phyloP scores from a whole-genome alignment of 1,140 invertebrate genomes.

The Microplitis mediator region DNA sequence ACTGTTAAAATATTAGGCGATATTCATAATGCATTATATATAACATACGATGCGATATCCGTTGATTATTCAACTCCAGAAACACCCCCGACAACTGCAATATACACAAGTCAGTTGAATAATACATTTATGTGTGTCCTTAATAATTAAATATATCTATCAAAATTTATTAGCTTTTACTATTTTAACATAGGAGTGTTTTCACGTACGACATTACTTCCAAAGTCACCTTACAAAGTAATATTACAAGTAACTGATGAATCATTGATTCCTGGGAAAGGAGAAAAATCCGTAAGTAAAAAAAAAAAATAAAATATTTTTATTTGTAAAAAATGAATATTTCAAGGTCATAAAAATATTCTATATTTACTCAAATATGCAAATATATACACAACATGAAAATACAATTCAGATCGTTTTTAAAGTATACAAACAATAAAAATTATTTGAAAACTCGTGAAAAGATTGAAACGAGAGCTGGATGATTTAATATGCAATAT shows the following conservation, averaged over 20 bases:
- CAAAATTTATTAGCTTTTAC: neutral
- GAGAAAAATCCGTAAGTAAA: constrained; percentile 50
- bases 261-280: constrained; percentile 46
- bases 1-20: constrained; percentile 48
- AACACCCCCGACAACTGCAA: constrained; percentile 45
- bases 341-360: too few species aligned
- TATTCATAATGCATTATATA: constrained; percentile 47
- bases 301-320: neutral
- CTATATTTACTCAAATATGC: neutral
- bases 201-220: constrained; percentile 50
- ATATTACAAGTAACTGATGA: constrained; percentile 54
- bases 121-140: neutral
- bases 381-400: neutral
- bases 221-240: constrained; percentile 58
- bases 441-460: neutral
- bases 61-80: constrained; percentile 42
- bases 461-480: constrained; percentile 2
- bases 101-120: constrained; percentile 47
- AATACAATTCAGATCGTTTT: neutral
- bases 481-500: constrained; percentile 29
- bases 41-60: constrained; percentile 45
- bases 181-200: constrained; percentile 42
- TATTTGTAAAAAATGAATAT: constrained; percentile 3
- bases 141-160: neutral
- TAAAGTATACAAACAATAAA: neutral